Conservation (phyloP, 2,888 invertebrate genomes). For the Coleophora deauratella region DNA sequence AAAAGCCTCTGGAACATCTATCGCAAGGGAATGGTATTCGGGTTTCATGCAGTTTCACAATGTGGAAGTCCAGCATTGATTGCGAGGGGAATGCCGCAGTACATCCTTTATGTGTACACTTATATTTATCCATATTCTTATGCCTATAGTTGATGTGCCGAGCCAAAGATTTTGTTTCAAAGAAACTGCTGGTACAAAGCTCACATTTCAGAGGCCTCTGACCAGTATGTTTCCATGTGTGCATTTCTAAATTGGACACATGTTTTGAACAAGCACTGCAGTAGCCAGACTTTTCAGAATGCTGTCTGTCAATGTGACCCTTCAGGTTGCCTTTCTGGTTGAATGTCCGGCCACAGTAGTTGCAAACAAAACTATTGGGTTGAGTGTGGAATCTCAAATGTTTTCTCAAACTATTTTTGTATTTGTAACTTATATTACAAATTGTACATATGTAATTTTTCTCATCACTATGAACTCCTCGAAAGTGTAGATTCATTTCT, state of each 20-base stretch:
- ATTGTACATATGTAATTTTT: conserved; percentile 44
- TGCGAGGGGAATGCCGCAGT: conserved; percentile 42
- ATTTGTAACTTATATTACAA: conserved; percentile 64
- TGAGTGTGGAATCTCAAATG: conserved; percentile 55
- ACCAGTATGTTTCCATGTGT: conserved; percentile 71
- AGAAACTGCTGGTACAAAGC: conserved; percentile 47
- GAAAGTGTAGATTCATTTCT: conserved; percentile 40
- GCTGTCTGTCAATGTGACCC: conserved; percentile 63
- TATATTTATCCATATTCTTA: conserved; percentile 42
- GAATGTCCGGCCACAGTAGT: conserved; percentile 55
- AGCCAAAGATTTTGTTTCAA: conserved; percentile 43
- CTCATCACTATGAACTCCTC: conserved; percentile 38
- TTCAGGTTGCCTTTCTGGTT: conserved; percentile 63
- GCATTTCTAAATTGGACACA: conserved; percentile 67
- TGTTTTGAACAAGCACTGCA: conserved; percentile 65
- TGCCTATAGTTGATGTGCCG: conserved; percentile 53
- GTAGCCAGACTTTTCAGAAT: conserved; percentile 69
- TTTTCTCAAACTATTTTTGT: conserved; percentile 62
- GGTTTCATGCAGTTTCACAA: conserved; percentile 46
- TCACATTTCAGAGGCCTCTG: conserved; percentile 57
- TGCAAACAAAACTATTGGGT: conserved; percentile 45
- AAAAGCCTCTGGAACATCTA: conserved; percentile 52
- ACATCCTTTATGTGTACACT: conserved; percentile 46
- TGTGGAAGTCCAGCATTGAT: conserved; percentile 52
- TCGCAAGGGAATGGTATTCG: conserved; percentile 49